phyloP scores from a whole-genome alignment of 2,888 invertebrate genomes.

The Ornithoptera priamus region DNA sequence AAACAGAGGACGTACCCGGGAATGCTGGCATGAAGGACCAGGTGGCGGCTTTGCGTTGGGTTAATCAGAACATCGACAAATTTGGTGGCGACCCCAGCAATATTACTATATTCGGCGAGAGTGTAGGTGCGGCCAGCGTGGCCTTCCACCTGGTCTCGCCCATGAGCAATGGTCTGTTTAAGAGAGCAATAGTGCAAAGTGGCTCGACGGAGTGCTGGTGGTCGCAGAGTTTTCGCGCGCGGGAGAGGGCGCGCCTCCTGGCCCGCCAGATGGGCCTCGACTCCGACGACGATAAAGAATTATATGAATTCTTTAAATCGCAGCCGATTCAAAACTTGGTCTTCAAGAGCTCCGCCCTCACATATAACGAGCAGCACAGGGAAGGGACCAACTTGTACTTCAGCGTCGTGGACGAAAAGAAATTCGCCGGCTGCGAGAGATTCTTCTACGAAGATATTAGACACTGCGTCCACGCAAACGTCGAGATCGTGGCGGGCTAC shows the following conservation, averaged over 20 bases:
- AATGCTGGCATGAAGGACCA: conserved; percentile 74
- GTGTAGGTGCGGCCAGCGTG: conserved; percentile 58
- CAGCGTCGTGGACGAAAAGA: conserved; percentile 44
- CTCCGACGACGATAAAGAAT: conserved; percentile 51
- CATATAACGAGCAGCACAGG: conserved; percentile 31
- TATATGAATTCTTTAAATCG: conserved; percentile 53
- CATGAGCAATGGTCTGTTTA: conserved; percentile 65
- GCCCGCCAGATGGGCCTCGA: conserved; percentile 51
- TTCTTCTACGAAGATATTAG: conserved; percentile 47
- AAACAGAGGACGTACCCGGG: conserved; percentile 65
- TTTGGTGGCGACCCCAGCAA: conserved; percentile 68
- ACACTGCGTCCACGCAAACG: conserved; percentile 61
- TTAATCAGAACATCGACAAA: conserved; percentile 55
- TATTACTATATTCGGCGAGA: conserved; percentile 70
- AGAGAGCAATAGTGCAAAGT: conserved; percentile 83
- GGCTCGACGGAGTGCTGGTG: conserved; percentile 81
- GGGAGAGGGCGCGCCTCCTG: conserved; percentile 61
- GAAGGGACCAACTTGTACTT: conserved; percentile 32
- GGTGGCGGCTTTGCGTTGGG: conserved; percentile 65
- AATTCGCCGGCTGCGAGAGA: conserved; percentile 44
- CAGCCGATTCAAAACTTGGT: conserved; percentile 47
- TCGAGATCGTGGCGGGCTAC: conserved; percentile 84
- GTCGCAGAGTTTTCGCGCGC: conserved; percentile 68
- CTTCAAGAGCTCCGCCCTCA: conserved; percentile 37
- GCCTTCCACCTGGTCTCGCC: conserved; percentile 64